phyloP scores from a whole-genome alignment of 1,140 invertebrate species.

The Lepidurus couesii region DNA sequence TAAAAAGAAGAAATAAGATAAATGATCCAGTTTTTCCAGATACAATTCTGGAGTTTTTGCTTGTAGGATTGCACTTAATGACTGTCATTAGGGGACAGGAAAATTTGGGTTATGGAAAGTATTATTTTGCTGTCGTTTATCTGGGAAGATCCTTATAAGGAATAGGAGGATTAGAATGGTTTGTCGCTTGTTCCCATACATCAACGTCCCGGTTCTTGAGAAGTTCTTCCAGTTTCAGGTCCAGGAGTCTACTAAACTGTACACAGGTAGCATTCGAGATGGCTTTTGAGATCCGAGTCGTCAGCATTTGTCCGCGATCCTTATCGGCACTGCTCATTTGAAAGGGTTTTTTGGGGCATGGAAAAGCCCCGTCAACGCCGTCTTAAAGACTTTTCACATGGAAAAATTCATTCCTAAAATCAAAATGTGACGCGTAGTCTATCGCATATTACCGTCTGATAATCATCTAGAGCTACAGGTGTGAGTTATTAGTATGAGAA shows the following conservation, averaged over 20 bases:
- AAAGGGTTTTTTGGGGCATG: background rate
- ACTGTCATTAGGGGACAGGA: background rate
- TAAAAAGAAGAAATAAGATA: too few species aligned
- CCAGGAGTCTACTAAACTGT: background rate
- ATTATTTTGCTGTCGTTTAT: background rate
- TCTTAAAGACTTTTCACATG: background rate
- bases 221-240: background rate
- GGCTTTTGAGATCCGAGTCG: background rate
- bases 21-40: background rate
- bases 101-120: background rate
- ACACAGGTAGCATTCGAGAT: slow-evolving; percentile 4
- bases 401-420: background rate
- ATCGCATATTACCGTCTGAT: slow-evolving; percentile 15
- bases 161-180: background rate
- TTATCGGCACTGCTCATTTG: background rate
- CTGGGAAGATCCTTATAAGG: background rate
- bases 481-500: background rate
- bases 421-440: background rate
- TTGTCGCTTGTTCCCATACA: background rate
- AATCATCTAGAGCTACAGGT: background rate
- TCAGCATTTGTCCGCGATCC: background rate
- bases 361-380: background rate
- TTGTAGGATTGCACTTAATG: background rate
- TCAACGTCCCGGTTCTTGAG: background rate
- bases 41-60: background rate